phyloP scores from a whole-genome alignment of 2,888 invertebrate genomes.

The Apotomis betuletana region DNA sequence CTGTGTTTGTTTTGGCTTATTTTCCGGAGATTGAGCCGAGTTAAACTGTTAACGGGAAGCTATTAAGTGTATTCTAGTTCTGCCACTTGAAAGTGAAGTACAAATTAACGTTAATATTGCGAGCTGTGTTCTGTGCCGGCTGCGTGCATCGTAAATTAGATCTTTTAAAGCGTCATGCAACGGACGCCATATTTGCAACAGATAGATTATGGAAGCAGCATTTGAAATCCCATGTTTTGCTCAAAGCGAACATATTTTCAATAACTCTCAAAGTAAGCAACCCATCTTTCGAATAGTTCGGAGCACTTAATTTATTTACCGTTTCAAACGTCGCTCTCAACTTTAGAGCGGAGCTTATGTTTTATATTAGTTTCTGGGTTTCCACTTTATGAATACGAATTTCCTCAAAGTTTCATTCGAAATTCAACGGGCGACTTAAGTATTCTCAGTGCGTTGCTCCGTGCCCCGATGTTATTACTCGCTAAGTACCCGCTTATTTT shows the following conservation, averaged over 20 bases:
- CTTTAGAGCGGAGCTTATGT: conserved; percentile 55
- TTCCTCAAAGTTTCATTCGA: conserved; percentile 50
- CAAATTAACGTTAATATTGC: conserved; percentile 37
- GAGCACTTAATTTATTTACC: conserved; percentile 53
- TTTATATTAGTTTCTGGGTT: conserved; percentile 55
- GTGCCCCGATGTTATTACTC: conserved; percentile 49
- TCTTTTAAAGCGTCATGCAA: conserved; percentile 33
- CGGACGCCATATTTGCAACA: conserved; percentile 15
- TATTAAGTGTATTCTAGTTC: conserved; percentile 36
- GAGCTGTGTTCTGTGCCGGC: conserved; percentile 35
- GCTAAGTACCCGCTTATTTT: conserved; percentile 49
- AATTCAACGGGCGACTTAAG: conserved; percentile 47
- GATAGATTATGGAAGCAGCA: background rate
- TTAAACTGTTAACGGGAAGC: conserved; percentile 31
- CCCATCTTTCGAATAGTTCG: conserved; percentile 47
- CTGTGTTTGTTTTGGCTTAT: conserved; percentile 38
- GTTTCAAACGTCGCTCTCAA: conserved; percentile 50
- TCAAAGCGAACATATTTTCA: conserved; percentile 13
- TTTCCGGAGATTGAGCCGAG: conserved; percentile 12
- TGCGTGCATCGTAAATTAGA: conserved; percentile 38
- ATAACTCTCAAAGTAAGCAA: conserved; percentile 30
- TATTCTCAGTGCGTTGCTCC: conserved; percentile 45
- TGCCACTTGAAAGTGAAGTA: conserved; percentile 40
- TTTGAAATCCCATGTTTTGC: conserved; percentile 2
- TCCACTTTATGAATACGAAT: conserved; percentile 56